Percentiles rank a stretch among this genome's conserved stretches.
These are phyloP conservation scores for Semaprochilodus insignis DNA, from an alignment of 2,797 vertebrate species.

Conservation along the genomic window DNA sequence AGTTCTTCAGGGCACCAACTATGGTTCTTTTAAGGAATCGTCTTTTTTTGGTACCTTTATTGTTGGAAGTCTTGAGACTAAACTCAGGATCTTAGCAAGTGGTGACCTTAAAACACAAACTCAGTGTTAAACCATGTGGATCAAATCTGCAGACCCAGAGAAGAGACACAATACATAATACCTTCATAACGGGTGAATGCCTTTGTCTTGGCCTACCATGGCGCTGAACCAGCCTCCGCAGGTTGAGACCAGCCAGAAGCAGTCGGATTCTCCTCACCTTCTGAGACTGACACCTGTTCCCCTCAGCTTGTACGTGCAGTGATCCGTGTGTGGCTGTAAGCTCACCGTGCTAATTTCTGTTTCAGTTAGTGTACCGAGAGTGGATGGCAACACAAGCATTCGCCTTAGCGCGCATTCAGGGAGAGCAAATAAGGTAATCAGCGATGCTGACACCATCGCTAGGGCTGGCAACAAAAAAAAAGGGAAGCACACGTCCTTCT, in stretches of 20 bases:
- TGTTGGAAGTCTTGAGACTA: too few species aligned
- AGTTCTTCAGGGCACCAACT: too few species aligned
- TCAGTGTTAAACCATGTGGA: background rate
- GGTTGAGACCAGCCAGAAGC: conserved; percentile 49
- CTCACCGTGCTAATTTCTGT: conserved; percentile 33
- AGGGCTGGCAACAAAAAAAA: conserved; percentile 28
- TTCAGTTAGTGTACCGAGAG: conserved; percentile 37
- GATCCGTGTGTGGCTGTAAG: conserved; percentile 48
- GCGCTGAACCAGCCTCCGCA: conserved; percentile 51
- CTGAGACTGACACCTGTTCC: conserved; percentile 56
- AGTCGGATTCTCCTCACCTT: conserved; percentile 49
- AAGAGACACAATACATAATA: background rate
- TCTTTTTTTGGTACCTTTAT: too few species aligned
- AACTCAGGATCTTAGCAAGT: too few species aligned
- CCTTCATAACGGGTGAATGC: conserved; percentile 33
- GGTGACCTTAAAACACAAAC: background rate
- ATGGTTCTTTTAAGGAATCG: too few species aligned
- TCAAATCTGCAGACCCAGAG: background rate
- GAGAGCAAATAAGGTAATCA: conserved; percentile 53
- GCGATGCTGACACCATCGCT: conserved; percentile 28
- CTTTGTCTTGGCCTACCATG: conserved; percentile 8
- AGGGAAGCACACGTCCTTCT: conserved; percentile 3
- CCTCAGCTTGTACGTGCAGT: conserved; percentile 45
- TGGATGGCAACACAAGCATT: conserved; percentile 59
- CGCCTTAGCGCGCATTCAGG: conserved; percentile 37